Base-by-base conservation (phyloP, 2,888 invertebrate genomes). In the Eristalis arbustorum region DNA sequence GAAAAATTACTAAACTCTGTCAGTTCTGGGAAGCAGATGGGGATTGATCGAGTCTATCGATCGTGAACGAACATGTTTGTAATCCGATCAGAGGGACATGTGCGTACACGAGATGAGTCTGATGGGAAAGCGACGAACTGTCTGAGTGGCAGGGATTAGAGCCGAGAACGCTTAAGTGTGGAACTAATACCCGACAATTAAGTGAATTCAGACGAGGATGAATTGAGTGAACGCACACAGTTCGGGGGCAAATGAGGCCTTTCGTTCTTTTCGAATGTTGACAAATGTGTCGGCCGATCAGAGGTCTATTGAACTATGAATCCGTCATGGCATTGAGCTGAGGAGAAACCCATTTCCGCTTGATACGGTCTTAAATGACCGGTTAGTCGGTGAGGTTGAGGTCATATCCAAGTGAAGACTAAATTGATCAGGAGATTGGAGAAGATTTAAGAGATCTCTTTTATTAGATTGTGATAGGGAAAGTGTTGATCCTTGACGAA, bases 41-140 rank as follows among this genome's bases (percentile, higher is more conserved):
- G 59, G 25, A 64, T 57, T 63, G 49, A 62, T 61, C 23, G 49
- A 62, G 68, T 23, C 62, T 59, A 40, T 5, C n/a, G 13, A 49
- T 59, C 14, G 31, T 64, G 59, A 72, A 59, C 64, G 64, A 49
- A 49, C 18, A 13, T 28, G 25, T 59, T n/a, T 73, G 62, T 77
- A 72, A 79, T 61, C 66, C 59, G 72, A 72, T 66, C 59, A 59
- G 14, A 49, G 59, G 37, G 28, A 34, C 8, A 34, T 62, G 25
- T 68, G 63, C 62, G 69, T 68, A 49, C 57, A 66, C 6, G 22
- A 68, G 25, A 56, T 64, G 18, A 14, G 23, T 67, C 34, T 18
- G 49, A 49, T 18, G 49, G 6, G 42, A 37, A 49, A 61, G 61
- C n/a, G n/a, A 34, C 49, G n/a, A 40, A 22, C n/a, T 2, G 34